Evolutionary conservation across 2,113 vertebrate genomes (phyloP).

Genomic region (Ictalurus punctatus): DNA sequence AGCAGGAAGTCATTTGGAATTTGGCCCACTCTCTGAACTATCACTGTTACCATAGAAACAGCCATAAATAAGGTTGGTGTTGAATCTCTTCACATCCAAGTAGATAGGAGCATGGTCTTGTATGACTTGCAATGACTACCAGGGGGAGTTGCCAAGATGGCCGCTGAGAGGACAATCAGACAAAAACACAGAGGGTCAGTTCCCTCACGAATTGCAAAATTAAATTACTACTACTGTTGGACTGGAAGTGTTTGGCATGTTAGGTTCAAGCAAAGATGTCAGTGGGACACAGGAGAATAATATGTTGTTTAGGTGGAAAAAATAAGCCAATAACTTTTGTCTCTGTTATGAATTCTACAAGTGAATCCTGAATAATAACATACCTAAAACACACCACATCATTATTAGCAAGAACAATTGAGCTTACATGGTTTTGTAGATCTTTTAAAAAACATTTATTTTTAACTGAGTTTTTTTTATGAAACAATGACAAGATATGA

Average conservation of each 20-base stretch:
- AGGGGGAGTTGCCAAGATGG: not conserved
- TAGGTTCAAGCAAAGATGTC: not conserved
- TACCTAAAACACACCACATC: not conserved
- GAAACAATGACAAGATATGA: not conserved
- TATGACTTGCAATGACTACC: conserved; percentile 1
- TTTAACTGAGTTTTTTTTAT: conserved; percentile 1
- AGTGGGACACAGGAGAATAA: conserved; percentile 9
- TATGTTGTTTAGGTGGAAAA: not conserved
- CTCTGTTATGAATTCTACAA: conserved; percentile 10
- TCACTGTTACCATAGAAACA: not conserved
- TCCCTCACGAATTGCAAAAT: conserved; percentile 28
- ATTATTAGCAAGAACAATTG: not conserved
- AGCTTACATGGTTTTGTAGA: conserved; percentile 11
- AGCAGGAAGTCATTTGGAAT: conserved; percentile 3
- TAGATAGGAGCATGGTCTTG: not conserved
- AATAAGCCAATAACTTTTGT: not conserved
- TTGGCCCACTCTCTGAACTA: not conserved
- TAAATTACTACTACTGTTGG: conserved; percentile 29
- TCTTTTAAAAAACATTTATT: conserved; percentile 4
- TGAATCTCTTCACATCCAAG: not conserved
- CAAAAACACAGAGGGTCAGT: conserved; percentile 14
- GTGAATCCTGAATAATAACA: not conserved
- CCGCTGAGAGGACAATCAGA: not conserved
- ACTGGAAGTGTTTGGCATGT: conserved; percentile 26
- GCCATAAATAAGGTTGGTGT: not conserved